Evolutionary conservation across 2,888 invertebrate species (phyloP).

Genomic region (Toxonevra muliebris): DNA sequence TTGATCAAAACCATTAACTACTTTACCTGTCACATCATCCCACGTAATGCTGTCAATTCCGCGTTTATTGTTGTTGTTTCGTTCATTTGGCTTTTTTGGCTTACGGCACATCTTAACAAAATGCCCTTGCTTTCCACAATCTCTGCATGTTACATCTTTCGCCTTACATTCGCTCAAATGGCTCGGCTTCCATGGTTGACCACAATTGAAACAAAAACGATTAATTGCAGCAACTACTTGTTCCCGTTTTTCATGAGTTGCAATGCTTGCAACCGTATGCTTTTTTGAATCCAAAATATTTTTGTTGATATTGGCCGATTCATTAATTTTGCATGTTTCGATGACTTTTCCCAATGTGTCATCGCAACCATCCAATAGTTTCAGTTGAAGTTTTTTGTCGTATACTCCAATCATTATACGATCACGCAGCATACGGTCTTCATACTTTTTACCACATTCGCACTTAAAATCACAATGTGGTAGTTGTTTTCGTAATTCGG

Average conservation of each 20-base stretch:
- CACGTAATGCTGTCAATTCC: neutral
- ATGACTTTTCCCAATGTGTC: too few relatives aligned
- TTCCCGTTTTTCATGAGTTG: too few relatives aligned
- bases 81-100: neutral
- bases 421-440: slow-evolving; percentile 37
- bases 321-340: too few relatives aligned
- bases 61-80: neutral
- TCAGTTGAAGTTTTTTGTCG: slow-evolving; percentile 34
- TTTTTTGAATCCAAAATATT: too few relatives aligned
- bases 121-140: slow-evolving; percentile 25
- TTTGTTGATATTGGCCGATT: too few relatives aligned
- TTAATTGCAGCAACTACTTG: too few relatives aligned
- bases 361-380: too few relatives aligned
- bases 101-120: slow-evolving; percentile 19
- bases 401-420: slow-evolving; percentile 34
- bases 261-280: too few relatives aligned
- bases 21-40: slow-evolving; percentile 7
- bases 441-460: slow-evolving; percentile 33
- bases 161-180: too few relatives aligned
- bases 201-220: too few relatives aligned
- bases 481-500: slow-evolving; percentile 38
- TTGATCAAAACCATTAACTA: neutral
- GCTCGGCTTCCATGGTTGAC: too few relatives aligned
- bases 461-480: slow-evolving; percentile 38
- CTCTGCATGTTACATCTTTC: neutral